Evolutionary conservation across 2,888 invertebrate species (phyloP), one percentile per base, ranked within the genome.

Genomic region (Mythimna impura): DNA sequence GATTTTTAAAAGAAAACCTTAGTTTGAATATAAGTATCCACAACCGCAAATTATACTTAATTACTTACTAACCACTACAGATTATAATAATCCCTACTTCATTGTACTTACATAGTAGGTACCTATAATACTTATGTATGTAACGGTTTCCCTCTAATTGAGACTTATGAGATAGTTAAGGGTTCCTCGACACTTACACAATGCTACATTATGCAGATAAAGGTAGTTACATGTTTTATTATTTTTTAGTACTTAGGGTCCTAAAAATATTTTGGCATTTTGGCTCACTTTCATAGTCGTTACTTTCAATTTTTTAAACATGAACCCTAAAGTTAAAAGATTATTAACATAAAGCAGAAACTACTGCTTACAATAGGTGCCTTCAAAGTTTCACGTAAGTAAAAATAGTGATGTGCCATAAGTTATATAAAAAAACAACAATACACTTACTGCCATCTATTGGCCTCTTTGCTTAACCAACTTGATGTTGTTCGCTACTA

Each of bases 121-220:
- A 57, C 66, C 68, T 79, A 66, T 71, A 79, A 63, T 64, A n/a
- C n/a, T n/a, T n/a, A 73, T 73, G 74, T 66, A 79, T 74, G 83
- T 83, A 68, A 79, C 75, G 36, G 62, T 80, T 79, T 62, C 47
- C 55, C 58, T 66, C 65, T 81, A 81, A 83, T 83, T 83, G 65
- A 83, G 71, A 81, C 80, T 83, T 81, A 81, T 68, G 83, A 66
- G 66, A 68, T 83, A 63, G 68, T 60, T 74, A 62, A 58, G 65
- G 70, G 47, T 66, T 58, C 30, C 67, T 79, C 43, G 17, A 63
- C 36, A 60, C 69, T 62, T 52, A 68, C 60, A n/a, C 43, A 22
- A 30, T 14, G 50, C 6, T 67, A 25, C 54, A 30, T 68, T 60
- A 64, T 52, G 52, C 58, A 55, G 17, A 57, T 22, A 61, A 9